These are phyloP conservation scores for Eudyptes chrysolophus DNA, from an alignment of 2,113 vertebrate genomes.

Conservation along the genomic window DNA sequence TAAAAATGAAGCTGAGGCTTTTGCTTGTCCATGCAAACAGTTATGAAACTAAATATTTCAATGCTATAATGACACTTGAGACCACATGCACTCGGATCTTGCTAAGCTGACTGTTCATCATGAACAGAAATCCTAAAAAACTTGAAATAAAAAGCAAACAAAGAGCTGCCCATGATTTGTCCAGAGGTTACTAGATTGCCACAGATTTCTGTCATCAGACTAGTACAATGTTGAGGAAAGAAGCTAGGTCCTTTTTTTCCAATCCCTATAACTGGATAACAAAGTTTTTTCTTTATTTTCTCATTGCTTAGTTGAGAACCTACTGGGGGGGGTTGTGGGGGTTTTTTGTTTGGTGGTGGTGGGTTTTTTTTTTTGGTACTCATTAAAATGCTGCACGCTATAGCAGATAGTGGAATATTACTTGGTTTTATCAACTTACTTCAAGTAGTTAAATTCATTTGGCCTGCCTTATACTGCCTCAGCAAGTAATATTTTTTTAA, in stretches of 20 bases:
- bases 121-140: neutral
- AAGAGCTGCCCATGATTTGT: neutral
- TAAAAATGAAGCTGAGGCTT: neutral
- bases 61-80: neutral
- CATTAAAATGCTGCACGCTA: neutral
- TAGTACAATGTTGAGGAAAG: neutral
- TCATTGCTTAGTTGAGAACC: neutral
- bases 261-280: neutral
- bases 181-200: neutral
- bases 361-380: neutral
- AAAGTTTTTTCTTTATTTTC: neutral
- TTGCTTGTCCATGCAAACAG: neutral
- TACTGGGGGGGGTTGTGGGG: no score
- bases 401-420: neutral
- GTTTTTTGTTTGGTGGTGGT: accelerated
- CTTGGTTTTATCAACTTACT: neutral
- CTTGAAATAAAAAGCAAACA: neutral
- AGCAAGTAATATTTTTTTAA: neutral
- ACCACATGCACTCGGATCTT: no score
- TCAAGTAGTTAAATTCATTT: neutral
- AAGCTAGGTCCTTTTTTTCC: neutral
- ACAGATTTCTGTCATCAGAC: no score
- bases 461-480: neutral
- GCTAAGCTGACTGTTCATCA: neutral
- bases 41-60: neutral